These are phyloP conservation scores for Drosophila macrospina DNA, from an alignment of 2,888 invertebrate genomes.

Conservation along the genomic window DNA sequence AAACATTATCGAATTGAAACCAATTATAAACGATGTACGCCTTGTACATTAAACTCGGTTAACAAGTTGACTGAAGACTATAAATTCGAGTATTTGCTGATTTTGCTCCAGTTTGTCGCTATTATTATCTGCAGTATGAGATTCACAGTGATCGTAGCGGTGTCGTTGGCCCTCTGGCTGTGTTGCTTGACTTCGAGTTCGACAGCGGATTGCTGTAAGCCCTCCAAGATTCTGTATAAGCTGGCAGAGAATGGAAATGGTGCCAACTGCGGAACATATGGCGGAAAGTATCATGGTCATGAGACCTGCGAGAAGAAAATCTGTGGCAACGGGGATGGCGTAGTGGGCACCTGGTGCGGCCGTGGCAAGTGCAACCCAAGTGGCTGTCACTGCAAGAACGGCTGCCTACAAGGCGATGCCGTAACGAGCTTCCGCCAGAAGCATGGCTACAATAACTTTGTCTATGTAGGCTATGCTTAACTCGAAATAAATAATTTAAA, in stretches of 20 bases:
- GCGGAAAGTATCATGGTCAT: constrained; percentile 38
- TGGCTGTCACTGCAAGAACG: constrained; percentile 47
- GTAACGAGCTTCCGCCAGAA: constrained; percentile 38
- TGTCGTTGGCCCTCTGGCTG: constrained; percentile 24
- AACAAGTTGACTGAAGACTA: neutral
- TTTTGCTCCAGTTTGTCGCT: neutral
- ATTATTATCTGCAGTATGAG: constrained; percentile 3
- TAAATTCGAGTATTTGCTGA: neutral
- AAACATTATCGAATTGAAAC: constrained; percentile 4
- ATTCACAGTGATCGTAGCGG: neutral
- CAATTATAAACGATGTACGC: constrained; percentile 6
- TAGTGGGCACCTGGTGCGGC: constrained; percentile 48
- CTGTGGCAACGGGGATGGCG: constrained; percentile 39
- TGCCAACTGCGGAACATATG: constrained; percentile 42
- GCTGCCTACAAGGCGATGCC: constrained; percentile 37
- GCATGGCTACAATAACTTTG: constrained; percentile 45
- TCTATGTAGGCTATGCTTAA: constrained; percentile 35
- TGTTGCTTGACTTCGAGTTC: constrained; percentile 7
- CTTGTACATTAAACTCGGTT: neutral
- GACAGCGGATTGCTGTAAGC: constrained; percentile 50
- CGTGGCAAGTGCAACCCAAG: constrained; percentile 43
- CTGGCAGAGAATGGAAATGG: constrained; percentile 14
- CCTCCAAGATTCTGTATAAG: constrained; percentile 44
- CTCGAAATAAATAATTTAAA: constrained; percentile 13
- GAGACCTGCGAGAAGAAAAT: constrained; percentile 45